phyloP scores from a whole-genome alignment of 2,888 invertebrate species.

The Eupelmus urozonus region DNA sequence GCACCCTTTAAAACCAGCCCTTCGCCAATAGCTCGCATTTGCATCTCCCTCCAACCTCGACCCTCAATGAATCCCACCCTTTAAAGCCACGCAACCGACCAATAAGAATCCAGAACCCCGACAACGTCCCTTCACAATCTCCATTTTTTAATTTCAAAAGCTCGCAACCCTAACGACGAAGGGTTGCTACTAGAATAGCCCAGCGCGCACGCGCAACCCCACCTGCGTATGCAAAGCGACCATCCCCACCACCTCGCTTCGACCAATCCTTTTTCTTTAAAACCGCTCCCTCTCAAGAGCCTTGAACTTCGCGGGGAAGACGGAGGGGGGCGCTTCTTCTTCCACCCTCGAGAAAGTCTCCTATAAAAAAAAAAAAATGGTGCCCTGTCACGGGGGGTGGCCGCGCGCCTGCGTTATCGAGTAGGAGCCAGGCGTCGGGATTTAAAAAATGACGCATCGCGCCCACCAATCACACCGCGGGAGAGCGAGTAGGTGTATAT shows the following conservation, averaged over 20 bases:
- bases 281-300: slow-evolving; percentile 1
- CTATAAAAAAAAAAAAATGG: slow-evolving; percentile 33
- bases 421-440: slow-evolving; percentile 66
- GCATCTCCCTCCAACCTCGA: background rate
- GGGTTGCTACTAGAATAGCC: slow-evolving; percentile 9
- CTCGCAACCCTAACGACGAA: background rate
- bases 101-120: slow-evolving; percentile 8
- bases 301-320: slow-evolving; percentile 26
- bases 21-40: slow-evolving; percentile 40
- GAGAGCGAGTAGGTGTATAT: slow-evolving; percentile 59
- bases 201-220: slow-evolving; percentile 65
- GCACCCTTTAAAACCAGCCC: background rate
- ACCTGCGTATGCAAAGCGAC: slow-evolving; percentile 68
- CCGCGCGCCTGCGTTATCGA: slow-evolving; percentile 66
- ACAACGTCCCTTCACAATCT: background rate
- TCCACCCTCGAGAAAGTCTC: background rate
- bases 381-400: background rate
- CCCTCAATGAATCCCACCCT: slow-evolving; percentile 28
- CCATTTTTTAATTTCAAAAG: slow-evolving; percentile 64
- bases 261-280: slow-evolving; percentile 22
- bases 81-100: slow-evolving; percentile 6
- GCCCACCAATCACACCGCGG: slow-evolving; percentile 73
- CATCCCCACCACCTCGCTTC: slow-evolving; percentile 31
- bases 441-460: slow-evolving; percentile 74
- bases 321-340: background rate